Evolutionary conservation across 1,140 invertebrate species (phyloP), one percentile per base, ranked within the genome.

Genomic region (Babylonia areolata): DNA sequence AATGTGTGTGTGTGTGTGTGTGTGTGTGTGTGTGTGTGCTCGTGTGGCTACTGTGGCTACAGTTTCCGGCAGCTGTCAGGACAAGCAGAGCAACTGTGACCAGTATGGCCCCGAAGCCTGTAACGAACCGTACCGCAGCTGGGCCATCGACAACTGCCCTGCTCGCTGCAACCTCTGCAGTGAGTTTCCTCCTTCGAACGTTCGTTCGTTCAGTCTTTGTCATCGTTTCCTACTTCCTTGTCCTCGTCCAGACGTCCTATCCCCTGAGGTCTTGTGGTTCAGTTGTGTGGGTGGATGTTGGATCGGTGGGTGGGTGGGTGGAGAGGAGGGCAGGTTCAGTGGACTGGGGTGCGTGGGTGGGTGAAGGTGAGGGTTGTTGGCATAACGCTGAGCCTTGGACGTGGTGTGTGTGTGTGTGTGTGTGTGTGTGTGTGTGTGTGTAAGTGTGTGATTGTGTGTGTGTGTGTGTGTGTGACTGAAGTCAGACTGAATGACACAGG

Each of bases 31-130:
- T 23, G n/a, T 5, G 20, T 69, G 58, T 23, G 20, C 58, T 6
- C 20, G 20, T 5, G 3, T 6, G 6, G 20, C 58, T 11, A n/a
- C n/a, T n/a, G n/a, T n/a, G n/a, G n/a, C n/a, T n/a, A n/a, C n/a
- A n/a, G 71, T 35, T 2, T 9, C 3, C 37, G 84, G 31, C 12
- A 80, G 17, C 0, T 92, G 91, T 84, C 69, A 81, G 2, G 90
- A 92, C 85, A 89, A 90, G 73, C n/a, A 89, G 69, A 31, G 64
- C 81, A 91, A 90, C 87, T 92, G 91, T 87, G 69, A 69, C 28
- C 54, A 86, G 9, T 91, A 89, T 77, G 90, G 87, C 15, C 81
- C 35, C n/a, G 40, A 86, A 9, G 79, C 86, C 12, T 92, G 91
- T 81, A 75, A 69, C 11, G 86, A 85, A 6, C 73, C 54, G 3